phyloP scores from a whole-genome alignment of 2,113 vertebrate genomes.

The Sceloporus undulatus region DNA sequence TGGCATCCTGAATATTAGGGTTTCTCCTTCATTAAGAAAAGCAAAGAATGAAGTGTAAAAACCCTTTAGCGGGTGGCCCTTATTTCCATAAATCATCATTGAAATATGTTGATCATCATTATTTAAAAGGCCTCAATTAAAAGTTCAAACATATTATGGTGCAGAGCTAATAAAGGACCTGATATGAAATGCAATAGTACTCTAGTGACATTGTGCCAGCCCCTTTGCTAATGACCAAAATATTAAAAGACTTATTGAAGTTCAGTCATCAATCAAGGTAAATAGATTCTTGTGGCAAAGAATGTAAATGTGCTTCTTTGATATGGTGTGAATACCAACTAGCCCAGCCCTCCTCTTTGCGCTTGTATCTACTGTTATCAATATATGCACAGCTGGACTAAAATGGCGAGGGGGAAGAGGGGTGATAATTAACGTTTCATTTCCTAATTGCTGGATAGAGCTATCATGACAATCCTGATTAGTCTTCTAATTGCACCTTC shows the following conservation, averaged over 20 bases:
- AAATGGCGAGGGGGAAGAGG: constrained; percentile 28
- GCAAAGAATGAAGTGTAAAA: background rate
- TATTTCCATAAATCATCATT: constrained; percentile 50
- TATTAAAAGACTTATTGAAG: constrained; percentile 73
- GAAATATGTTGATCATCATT: constrained; percentile 66
- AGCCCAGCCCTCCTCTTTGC: background rate
- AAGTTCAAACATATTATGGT: constrained; percentile 67
- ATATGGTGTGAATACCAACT: constrained; percentile 64
- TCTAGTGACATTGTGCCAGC: constrained; percentile 61
- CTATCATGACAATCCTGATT: constrained; percentile 41
- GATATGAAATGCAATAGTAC: constrained; percentile 60
- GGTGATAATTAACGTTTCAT: constrained; percentile 53
- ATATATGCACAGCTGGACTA: constrained; percentile 59
- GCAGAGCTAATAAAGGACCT: constrained; percentile 57
- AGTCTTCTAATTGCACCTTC: constrained; percentile 39
- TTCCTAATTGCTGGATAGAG: constrained; percentile 62
- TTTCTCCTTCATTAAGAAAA: constrained; percentile 12
- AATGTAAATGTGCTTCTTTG: constrained; percentile 67
- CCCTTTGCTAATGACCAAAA: constrained; percentile 73
- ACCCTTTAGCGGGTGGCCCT: constrained; percentile 18
- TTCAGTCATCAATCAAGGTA: constrained; percentile 76
- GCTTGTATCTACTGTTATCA: constrained; percentile 52
- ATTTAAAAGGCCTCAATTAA: constrained; percentile 67
- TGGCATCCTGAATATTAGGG: background rate
- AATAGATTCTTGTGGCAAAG: constrained; percentile 73